These are phyloP conservation scores for Alectura lathami DNA, from an alignment of 2,113 vertebrate genomes.

Conservation along the genomic window DNA sequence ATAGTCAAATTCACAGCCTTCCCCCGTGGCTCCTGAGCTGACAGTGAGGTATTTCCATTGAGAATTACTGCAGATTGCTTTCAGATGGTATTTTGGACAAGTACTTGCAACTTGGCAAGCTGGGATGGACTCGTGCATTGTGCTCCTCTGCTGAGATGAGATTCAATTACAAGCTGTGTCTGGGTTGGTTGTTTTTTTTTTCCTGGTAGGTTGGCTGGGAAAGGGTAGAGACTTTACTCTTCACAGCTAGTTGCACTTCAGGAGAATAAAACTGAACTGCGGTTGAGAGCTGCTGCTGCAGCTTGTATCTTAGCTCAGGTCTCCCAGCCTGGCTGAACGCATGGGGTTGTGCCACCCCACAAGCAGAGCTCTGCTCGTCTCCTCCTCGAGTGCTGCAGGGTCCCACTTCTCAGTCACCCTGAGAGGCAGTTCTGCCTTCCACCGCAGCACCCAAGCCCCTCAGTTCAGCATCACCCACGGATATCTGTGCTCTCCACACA, in stretches of 20 bases:
- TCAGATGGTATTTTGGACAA: background rate
- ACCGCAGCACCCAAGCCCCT: background rate
- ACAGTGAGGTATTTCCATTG: background rate
- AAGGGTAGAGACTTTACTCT: background rate
- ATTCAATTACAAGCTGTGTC: background rate
- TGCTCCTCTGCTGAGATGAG: background rate
- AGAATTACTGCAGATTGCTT: background rate
- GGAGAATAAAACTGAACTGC: background rate
- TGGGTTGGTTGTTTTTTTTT: background rate
- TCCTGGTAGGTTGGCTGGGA: background rate
- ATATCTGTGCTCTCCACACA: background rate
- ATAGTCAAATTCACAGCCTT: background rate
- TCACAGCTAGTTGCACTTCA: background rate
- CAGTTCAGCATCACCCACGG: background rate
- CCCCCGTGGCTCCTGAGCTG: background rate
- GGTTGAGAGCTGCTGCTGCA: background rate
- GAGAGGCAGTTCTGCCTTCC: background rate
- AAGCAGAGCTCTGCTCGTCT: background rate
- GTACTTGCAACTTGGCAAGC: background rate
- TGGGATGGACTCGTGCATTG: background rate
- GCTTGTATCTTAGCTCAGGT: background rate
- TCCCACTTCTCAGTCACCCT: background rate
- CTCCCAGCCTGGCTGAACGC: background rate
- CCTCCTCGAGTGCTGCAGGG: background rate
- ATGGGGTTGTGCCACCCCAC: rapidly evolving